Conservation (phyloP, 1,140 invertebrate species). For the Cyclina sinensis region DNA sequence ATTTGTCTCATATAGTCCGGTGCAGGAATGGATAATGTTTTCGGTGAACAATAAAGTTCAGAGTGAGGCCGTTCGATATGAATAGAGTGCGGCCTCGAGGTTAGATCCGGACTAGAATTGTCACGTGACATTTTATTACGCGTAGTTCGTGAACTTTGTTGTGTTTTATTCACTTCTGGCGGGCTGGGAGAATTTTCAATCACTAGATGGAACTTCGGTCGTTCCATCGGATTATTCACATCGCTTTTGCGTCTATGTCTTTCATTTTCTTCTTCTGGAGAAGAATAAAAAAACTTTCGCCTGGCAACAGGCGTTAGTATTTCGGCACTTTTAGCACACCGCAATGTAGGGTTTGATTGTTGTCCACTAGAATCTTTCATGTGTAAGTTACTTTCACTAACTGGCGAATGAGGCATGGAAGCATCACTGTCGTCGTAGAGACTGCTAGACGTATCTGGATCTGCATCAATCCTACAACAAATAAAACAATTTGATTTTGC, state of each 20-base stretch:
- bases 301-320: conserved; percentile 56
- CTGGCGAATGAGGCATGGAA: conserved; percentile 59
- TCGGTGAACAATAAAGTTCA: conserved; percentile 47
- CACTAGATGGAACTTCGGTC: conserved; percentile 63
- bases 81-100: conserved; percentile 59
- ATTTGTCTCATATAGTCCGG: conserved; percentile 46
- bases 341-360: conserved; percentile 17
- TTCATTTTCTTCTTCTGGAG: conserved; percentile 1
- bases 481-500: no score
- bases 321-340: conserved; percentile 61
- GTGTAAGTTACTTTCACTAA: conserved; percentile 57
- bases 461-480: conserved; percentile 50
- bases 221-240: conserved; percentile 38
- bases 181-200: conserved; percentile 66
- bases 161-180: conserved; percentile 53
- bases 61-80: conserved; percentile 56
- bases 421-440: conserved; percentile 60
- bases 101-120: conserved; percentile 50
- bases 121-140: conserved; percentile 49
- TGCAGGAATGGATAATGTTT: conserved; percentile 64
- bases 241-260: conserved; percentile 51
- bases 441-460: conserved; percentile 63
- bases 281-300: conserved; percentile 50
- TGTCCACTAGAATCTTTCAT: background rate
- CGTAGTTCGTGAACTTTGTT: conserved; percentile 36